Percentiles rank a stretch among this genome's conserved stretches.
Evolutionary conservation across 2,888 invertebrate genomes (phyloP).

Genomic region (Microdon myrmicae): DNA sequence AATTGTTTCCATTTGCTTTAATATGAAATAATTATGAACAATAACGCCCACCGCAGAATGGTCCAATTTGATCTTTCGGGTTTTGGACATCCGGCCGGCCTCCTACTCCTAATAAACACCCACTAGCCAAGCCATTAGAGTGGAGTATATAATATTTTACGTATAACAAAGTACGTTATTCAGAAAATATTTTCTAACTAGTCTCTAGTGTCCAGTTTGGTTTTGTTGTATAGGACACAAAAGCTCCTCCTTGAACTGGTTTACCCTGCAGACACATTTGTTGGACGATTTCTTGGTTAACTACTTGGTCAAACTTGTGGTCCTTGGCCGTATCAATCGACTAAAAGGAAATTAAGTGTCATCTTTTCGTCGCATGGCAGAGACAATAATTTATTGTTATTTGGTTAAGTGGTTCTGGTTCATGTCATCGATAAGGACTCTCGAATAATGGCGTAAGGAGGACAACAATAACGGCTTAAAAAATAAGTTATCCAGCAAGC

Average conservation of each 20-base stretch:
- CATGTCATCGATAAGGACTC: constrained; percentile 42
- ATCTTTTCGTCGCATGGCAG: constrained; percentile 49
- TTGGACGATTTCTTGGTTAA: not conserved
- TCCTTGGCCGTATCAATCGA: constrained; percentile 36
- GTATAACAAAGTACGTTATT: not conserved
- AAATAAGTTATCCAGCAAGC: too few species aligned
- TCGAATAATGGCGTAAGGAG: constrained; percentile 30
- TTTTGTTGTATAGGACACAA: not conserved
- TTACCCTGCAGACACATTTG: not conserved
- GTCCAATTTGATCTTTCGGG: constrained; percentile 38
- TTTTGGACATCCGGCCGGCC: constrained; percentile 25
- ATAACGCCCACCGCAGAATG: constrained; percentile 46
- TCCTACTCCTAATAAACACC: not conserved
- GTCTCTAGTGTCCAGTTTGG: constrained; percentile 22
- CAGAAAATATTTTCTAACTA: constrained; percentile 27
- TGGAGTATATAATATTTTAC: constrained; percentile 13
- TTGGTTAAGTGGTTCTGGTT: constrained; percentile 50
- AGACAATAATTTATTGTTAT: constrained; percentile 50
- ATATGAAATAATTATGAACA: constrained; percentile 50
- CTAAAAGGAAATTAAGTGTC: constrained; percentile 49
- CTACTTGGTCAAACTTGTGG: not conserved
- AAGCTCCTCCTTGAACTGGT: constrained; percentile 18
- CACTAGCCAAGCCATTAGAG: constrained; percentile 4
- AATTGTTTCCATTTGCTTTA: constrained; percentile 45
- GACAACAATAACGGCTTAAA: constrained; percentile 19